phyloP scores from a whole-genome alignment of 2,888 invertebrate species.

The Stictocephala bisonia region DNA sequence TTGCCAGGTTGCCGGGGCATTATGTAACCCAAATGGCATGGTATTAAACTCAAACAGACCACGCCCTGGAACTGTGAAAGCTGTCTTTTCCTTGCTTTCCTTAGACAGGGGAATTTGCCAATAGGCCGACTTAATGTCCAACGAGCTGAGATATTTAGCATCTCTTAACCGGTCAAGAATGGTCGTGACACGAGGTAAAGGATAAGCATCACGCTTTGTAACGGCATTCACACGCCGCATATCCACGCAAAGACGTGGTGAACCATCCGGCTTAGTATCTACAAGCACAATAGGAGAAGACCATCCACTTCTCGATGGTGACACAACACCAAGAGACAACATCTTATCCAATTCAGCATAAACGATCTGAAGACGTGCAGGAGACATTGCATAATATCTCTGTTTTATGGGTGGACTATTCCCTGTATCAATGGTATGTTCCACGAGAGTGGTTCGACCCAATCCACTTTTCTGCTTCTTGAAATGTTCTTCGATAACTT shows the following conservation, averaged over 20 bases:
- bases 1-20: slow-evolving; percentile 51
- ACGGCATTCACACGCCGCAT: slow-evolving; percentile 51
- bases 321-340: too few species aligned
- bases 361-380: too few species aligned
- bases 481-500: background rate
- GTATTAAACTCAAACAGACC: background rate
- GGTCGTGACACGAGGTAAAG: slow-evolving; percentile 49
- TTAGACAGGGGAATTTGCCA: slow-evolving; percentile 52
- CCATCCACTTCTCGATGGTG: slow-evolving; percentile 58
- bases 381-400: too few species aligned
- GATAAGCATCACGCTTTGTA: slow-evolving; percentile 53
- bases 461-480: background rate
- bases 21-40: slow-evolving; percentile 55
- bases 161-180: slow-evolving; percentile 52
- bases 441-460: background rate
- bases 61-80: slow-evolving; percentile 51
- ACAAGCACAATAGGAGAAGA: slow-evolving; percentile 57
- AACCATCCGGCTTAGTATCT: slow-evolving; percentile 54
- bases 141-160: slow-evolving; percentile 31
- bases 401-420: too few species aligned
- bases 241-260: slow-evolving; percentile 54
- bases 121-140: slow-evolving; percentile 53
- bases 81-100: slow-evolving; percentile 53
- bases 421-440: slow-evolving; percentile 34
- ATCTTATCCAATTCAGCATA: too few species aligned